phyloP scores from a whole-genome alignment of 1,140 invertebrate species.

The Drosophila tsacasi region DNA sequence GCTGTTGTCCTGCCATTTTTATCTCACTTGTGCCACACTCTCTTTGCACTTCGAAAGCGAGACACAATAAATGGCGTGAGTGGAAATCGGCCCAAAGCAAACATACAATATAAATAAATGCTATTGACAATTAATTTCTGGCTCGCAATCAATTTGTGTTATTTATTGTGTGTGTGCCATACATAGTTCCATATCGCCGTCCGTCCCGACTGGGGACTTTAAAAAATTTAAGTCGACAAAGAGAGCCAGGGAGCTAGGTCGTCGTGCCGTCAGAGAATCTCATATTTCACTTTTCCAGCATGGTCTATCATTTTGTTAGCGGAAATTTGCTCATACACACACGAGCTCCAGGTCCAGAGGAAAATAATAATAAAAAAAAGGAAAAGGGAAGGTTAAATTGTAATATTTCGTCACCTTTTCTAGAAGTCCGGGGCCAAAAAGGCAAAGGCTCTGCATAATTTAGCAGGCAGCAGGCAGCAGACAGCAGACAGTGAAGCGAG shows the following conservation, averaged over 20 bases:
- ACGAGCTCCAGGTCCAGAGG: not conserved
- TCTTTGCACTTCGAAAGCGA: slow-evolving; percentile 28
- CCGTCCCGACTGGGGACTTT: slow-evolving; percentile 4
- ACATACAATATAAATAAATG: slow-evolving; percentile 38
- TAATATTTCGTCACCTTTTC: slow-evolving; percentile 82
- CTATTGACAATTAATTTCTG: slow-evolving; percentile 54
- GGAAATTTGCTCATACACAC: slow-evolving; percentile 68
- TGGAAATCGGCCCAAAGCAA: slow-evolving; percentile 34
- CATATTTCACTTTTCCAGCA: slow-evolving; percentile 33
- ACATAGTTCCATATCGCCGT: slow-evolving; percentile 21
- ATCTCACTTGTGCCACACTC: slow-evolving; percentile 44
- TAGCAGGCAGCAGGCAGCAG: slow-evolving; percentile 67
- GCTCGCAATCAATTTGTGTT: slow-evolving; percentile 51
- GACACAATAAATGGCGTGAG: slow-evolving; percentile 32
- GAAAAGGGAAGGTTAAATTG: slow-evolving; percentile 71
- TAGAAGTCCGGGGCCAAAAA: slow-evolving; percentile 41
- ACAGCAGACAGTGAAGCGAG: slow-evolving; percentile 59
- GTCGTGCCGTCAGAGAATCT: slow-evolving; percentile 21
- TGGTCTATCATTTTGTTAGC: slow-evolving; percentile 72
- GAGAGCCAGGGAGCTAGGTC: not conserved
- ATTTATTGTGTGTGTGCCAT: slow-evolving; percentile 37
- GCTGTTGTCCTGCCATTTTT: slow-evolving; percentile 30
- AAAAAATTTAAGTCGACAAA: slow-evolving; percentile 30
- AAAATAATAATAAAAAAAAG: not conserved
- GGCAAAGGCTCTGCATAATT: slow-evolving; percentile 79